A percentile compares a stretch with the other conserved stretches of the same genome.
Conservation (phyloP, 2,888 invertebrate species). For the Rhopalosiphum nymphaeae region DNA sequence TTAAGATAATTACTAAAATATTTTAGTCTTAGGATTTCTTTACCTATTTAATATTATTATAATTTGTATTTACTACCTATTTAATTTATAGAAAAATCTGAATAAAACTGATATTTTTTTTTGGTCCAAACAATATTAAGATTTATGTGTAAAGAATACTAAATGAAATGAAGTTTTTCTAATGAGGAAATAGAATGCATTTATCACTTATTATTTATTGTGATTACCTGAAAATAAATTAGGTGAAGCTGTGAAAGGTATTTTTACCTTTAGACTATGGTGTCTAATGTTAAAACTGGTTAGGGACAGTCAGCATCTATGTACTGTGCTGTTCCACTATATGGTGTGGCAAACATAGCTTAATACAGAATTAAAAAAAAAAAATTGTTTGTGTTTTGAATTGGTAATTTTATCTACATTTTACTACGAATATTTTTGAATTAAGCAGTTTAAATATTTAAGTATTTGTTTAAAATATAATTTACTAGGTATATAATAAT, state of each 20-base stretch:
- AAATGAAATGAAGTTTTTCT: not conserved
- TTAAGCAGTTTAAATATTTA: not conserved
- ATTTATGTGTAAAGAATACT: not conserved
- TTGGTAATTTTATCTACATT: not conserved
- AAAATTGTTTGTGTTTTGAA: not conserved
- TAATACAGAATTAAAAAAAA: not conserved
- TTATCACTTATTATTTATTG: not conserved
- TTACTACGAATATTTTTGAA: not conserved
- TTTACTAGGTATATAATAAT: not conserved
- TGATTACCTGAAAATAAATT: not conserved
- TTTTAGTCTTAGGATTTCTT: not conserved
- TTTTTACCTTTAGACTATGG: not conserved
- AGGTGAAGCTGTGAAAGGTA: not conserved
- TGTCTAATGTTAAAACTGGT: not conserved
- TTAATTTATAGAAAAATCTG: not conserved
- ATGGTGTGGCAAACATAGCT: too few species aligned
- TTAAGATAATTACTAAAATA: not conserved
- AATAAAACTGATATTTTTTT: not conserved
- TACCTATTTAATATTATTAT: not conserved
- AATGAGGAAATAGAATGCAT: not conserved
- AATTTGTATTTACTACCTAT: too few species aligned
- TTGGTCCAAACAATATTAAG: not conserved
- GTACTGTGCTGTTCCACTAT: not conserved
- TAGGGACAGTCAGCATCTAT: not conserved
- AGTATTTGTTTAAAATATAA: not conserved